phyloP scores from a whole-genome alignment of 1,140 invertebrate genomes.

The Physella acuta region DNA sequence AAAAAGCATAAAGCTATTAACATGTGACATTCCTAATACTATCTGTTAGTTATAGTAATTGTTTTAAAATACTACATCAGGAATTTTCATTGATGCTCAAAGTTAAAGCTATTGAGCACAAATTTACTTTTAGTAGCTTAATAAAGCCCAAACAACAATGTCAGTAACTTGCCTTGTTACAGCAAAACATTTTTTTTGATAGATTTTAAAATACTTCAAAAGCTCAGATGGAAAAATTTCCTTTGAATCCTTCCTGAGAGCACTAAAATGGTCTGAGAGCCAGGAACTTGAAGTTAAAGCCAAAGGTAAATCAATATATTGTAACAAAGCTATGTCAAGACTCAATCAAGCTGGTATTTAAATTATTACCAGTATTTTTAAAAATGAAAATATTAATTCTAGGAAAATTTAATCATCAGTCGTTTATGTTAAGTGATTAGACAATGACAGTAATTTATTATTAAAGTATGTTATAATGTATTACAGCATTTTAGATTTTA shows the following conservation, averaged over 20 bases:
- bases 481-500: too few species aligned
- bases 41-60: too few species aligned
- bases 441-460: neutral
- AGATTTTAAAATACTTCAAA: slow-evolving; percentile 37
- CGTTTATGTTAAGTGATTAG: neutral
- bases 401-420: neutral
- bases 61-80: too few species aligned
- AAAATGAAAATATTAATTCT: neutral
- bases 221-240: slow-evolving; percentile 32
- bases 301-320: slow-evolving; percentile 30
- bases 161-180: too few species aligned
- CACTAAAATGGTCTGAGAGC: slow-evolving; percentile 40
- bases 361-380: neutral
- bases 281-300: slow-evolving; percentile 35
- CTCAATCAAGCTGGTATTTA: too few species aligned
- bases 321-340: neutral
- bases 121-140: too few species aligned
- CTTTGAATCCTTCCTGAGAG: slow-evolving; percentile 40
- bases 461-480: too few species aligned
- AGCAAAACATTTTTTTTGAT: neutral
- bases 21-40: too few species aligned
- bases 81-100: too few species aligned
- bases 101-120: too few species aligned
- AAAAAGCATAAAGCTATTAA: too few species aligned
- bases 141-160: too few species aligned